These are phyloP conservation scores for Allophyes oxyacanthae DNA, from an alignment of 2,888 invertebrate species.

Conservation along the genomic window DNA sequence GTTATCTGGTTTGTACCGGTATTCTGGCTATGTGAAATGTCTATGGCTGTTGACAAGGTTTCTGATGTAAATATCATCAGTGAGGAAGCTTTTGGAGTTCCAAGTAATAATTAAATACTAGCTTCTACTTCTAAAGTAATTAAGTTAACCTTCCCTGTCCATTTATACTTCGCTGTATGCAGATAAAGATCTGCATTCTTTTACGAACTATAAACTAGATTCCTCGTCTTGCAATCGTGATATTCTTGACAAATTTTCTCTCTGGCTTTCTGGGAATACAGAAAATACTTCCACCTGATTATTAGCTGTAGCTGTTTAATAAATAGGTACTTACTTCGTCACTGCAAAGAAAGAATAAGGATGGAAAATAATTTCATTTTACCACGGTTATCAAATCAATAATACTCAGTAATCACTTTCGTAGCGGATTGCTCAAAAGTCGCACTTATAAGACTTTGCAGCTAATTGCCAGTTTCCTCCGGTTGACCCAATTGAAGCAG, in stretches of 20 bases:
- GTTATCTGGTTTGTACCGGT: conserved; percentile 42
- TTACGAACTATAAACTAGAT: conserved; percentile 28
- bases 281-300: background rate
- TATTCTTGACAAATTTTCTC: conserved; percentile 25
- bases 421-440: conserved; percentile 8
- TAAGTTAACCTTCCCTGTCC: conserved; percentile 1
- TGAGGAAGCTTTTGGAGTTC: background rate
- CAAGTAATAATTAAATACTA: background rate
- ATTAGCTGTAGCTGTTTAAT: no score
- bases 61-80: conserved; percentile 16
- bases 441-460: conserved; percentile 10
- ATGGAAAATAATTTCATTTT: background rate
- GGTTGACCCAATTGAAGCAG: conserved; percentile 26
- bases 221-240: conserved; percentile 12
- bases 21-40: conserved; percentile 31
- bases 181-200: conserved; percentile 8
- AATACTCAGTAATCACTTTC: background rate
- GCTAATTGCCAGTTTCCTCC: conserved; percentile 27
- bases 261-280: conserved; percentile 26
- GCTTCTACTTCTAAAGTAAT: background rate
- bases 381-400: conserved; percentile 6
- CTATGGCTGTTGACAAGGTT: conserved; percentile 28
- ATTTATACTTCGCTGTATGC: conserved; percentile 10
- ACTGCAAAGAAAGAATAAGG: no score
- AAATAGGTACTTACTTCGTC: background rate